phyloP scores from a whole-genome alignment of 2,888 invertebrate species.

The Phyto melanocephala region DNA sequence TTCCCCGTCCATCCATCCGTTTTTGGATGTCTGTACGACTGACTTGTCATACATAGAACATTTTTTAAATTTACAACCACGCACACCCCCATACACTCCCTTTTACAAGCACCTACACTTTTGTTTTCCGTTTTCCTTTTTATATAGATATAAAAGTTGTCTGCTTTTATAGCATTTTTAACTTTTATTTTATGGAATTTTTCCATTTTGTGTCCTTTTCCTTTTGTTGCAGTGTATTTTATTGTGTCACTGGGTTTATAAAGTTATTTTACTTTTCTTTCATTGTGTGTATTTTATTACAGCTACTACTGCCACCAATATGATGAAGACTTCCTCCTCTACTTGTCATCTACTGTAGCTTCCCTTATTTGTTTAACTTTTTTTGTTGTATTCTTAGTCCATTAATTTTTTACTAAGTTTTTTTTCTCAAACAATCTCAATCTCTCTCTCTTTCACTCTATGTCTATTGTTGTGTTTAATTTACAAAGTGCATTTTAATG shows the following conservation, averaged over 20 bases:
- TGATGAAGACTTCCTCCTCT: not conserved
- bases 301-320: slow-evolving; percentile 12
- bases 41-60: not conserved
- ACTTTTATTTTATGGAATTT: not conserved
- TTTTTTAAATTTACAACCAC: not conserved
- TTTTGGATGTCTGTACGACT: not conserved
- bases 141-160: slow-evolving; percentile 1
- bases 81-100: not conserved
- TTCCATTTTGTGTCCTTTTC: not conserved
- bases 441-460: not conserved
- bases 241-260: slow-evolving; percentile 58
- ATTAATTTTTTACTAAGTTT: not conserved
- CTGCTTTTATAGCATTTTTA: not conserved
- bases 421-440: not conserved
- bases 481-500: slow-evolving; percentile 65
- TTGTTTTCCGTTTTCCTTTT: slow-evolving; percentile 30
- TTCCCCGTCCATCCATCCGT: slow-evolving; percentile 29
- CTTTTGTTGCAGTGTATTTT: slow-evolving; percentile 11
- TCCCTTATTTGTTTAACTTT: not conserved
- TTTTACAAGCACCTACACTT: not conserved
- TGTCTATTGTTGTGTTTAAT: slow-evolving; percentile 57
- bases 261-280: slow-evolving; percentile 38
- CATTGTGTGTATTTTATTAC: slow-evolving; percentile 21
- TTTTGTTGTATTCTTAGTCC: not conserved
- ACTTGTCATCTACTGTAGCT: not conserved